Base-by-base conservation (phyloP, 2,797 vertebrate species). In the Crenuchus spilurus region DNA sequence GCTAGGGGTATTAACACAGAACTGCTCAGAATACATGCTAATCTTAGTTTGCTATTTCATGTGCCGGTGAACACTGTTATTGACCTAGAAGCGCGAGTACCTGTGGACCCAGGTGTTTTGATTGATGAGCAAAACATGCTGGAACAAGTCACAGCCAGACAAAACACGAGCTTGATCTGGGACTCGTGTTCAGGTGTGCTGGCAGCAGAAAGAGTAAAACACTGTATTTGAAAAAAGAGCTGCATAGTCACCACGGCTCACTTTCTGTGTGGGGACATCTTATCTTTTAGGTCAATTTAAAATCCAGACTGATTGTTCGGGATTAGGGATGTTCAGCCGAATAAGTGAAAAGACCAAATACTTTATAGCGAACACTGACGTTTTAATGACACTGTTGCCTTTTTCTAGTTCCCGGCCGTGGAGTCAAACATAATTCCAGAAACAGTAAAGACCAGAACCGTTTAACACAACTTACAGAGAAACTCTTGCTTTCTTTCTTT, bases 91-190 rank as follows among this genome's bases (percentile, higher is more conserved):
- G 30, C 54, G 13, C 11, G 7, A 8, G 57, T 24, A 60, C 20
- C 57, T 60, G 57, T 37, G 57, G 16, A 42, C 37, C 24, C 37
- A 62, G 60, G 39, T 66, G 30, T 18, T 44, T 13, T 35, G 39
- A 46, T 8, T 61, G 52, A 74, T 74, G 24, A 74, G n/a, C 41
- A 41, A 51, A 67, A 20, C 72, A 61, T 60, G 44, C 44, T 68
- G 7, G 54, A 66, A 37, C 37, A 60, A 39, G 46, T 68, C 24
- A 60, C 48, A 42, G 37, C 22, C 37, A 62, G 39, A 26, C 22
- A 69, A 42, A 66, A 51, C 20, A 16, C 46, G 60, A 44, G 26
- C 24, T 8, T 46, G 61, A 18, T 42, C 37, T 61, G 58, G 55
- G 37, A 61, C 58, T 61, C 3, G 16, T 9, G 24, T 41, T 63